Base-by-base conservation (phyloP, 2,113 vertebrate genomes). In the Pycnonotus jocosus region DNA sequence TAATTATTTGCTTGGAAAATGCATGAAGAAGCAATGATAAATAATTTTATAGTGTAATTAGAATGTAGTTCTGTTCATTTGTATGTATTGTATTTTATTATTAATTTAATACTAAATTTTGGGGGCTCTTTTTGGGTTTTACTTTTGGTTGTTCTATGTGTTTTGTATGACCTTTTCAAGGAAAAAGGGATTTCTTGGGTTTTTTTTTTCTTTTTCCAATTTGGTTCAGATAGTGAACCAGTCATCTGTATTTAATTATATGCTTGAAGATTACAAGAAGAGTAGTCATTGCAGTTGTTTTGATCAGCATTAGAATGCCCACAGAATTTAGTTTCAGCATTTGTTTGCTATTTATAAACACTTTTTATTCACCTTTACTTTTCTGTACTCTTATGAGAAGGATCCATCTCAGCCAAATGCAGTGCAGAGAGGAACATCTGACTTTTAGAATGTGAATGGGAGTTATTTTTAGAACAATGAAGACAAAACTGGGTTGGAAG, bases 391-490 rank as follows among this genome's bases (percentile, higher is more conserved):
- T 38, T 51, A 18, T 12, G 40, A 85, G 31, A 71, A 74, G 56
- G 66, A 53, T 76, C 40, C 19, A n/a, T 88, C 51, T 44, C 33
- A 73, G 73, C 77, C 44, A 78, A 74, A 81, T 30, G 38, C 57
- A 64, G 35, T 54, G 20, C 64, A 78, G 57, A 77, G 81, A 86
- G 64, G 53, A 93, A 57, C 53, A 86, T 81, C 72, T 86, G 86
- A 83, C 53, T 90, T 86, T 28, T 42, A 66, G 74, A 81, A 88
- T 50, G 44, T 73, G 84, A 82, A 78, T 57, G n/a, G 65, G 35
- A 77, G 54, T 58, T 95, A 91, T 90, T 95, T 90, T 86, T 95
- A 84, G 86, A 92, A 54, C 90, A 93, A 80, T 73, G 66, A 77
- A 80, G 50, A 50, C 68, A 58, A 85, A 92, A 85, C 66, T 80